phyloP scores from a whole-genome alignment of 2,797 vertebrate genomes.

The Hypotaenidia philippensis region DNA sequence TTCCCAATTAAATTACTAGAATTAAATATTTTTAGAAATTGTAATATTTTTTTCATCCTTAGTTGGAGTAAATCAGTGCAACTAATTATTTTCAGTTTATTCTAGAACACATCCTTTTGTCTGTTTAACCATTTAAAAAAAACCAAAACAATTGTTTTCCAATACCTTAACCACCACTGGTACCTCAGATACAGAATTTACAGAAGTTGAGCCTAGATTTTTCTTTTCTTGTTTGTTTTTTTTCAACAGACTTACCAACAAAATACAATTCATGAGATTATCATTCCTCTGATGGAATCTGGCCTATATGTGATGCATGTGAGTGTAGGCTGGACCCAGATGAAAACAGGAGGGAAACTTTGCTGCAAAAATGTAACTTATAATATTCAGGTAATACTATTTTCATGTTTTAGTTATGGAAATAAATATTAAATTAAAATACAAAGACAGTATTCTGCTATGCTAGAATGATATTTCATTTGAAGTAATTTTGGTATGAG shows the following conservation, averaged over 20 bases:
- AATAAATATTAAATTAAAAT: not conserved
- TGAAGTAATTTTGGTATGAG: rapidly evolving
- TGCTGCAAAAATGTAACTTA: not conserved
- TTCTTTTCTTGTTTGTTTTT: not conserved
- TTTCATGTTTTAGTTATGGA: not conserved
- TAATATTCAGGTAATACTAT: not conserved
- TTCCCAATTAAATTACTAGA: not conserved
- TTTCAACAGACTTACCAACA: not conserved
- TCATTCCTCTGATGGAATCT: not conserved
- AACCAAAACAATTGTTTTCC: not conserved
- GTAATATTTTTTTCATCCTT: not conserved
- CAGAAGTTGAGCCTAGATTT: not conserved
- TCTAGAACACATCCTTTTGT: not conserved
- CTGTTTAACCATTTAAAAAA: not conserved
- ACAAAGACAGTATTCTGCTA: not conserved
- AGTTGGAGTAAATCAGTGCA: not conserved
- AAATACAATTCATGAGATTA: not conserved
- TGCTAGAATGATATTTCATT: not conserved
- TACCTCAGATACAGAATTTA: not conserved
- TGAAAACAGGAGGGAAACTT: not conserved
- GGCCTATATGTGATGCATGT: not conserved
- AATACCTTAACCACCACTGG: not conserved
- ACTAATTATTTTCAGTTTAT: not conserved
- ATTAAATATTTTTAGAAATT: not conserved
- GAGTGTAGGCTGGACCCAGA: not conserved